Percentiles rank a stretch among this genome's conserved stretches.
Evolutionary conservation across 2,888 invertebrate genomes (phyloP).

Genomic region (Lottia gigantea): DNA sequence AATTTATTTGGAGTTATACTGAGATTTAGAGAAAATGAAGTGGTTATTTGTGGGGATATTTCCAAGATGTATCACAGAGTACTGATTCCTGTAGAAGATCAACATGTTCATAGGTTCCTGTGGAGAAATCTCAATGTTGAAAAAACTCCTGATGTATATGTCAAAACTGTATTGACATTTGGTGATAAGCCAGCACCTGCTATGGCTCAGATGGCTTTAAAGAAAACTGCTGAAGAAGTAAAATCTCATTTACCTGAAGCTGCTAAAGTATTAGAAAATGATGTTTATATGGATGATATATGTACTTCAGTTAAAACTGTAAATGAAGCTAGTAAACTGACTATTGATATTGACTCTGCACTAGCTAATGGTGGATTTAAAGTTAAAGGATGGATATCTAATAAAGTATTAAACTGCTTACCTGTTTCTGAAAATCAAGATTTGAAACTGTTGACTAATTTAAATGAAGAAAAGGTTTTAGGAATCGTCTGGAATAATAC

Average conservation of each 20-base stretch:
- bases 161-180: constrained; percentile 13
- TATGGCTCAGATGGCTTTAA: constrained; percentile 17
- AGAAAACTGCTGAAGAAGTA: too few species aligned
- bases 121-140: constrained; percentile 17
- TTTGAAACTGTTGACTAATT: neutral
- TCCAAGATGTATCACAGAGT: constrained; percentile 24
- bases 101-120: constrained; percentile 18
- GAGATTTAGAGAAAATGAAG: neutral
- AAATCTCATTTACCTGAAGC: too few species aligned
- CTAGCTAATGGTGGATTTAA: neutral
- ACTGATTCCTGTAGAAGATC: constrained; percentile 9
- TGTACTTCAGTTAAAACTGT: neutral
- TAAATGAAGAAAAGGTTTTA: neutral
- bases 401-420: neutral
- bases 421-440: neutral
- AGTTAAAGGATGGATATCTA: neutral
- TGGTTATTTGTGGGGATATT: neutral
- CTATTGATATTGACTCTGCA: neutral
- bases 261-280: neutral
- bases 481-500: neutral
- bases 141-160: constrained; percentile 20
- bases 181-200: constrained; percentile 20
- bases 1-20: constrained; percentile 3
- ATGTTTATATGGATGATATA: neutral
- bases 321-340: constrained; percentile 1